phyloP scores from a whole-genome alignment of 35 echinoderm and acorn worm species.

The Ophioderma brevispina region DNA sequence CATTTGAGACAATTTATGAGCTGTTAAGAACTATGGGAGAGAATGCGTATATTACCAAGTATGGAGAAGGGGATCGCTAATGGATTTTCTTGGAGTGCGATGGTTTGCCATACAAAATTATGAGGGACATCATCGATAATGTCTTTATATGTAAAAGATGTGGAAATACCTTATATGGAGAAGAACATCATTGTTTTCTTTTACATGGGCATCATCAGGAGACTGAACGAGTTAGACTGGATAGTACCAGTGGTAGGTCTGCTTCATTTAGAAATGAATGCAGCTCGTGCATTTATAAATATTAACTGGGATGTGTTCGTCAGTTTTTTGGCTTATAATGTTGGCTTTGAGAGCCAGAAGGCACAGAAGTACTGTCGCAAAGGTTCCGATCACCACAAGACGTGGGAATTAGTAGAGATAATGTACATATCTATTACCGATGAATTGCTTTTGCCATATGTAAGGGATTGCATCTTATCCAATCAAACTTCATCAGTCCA shows the following conservation, averaged over 20 bases:
- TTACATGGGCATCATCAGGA: too few relatives aligned
- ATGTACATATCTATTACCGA: background rate
- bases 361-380: background rate
- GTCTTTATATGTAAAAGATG: background rate
- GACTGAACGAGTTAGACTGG: background rate
- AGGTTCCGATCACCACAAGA: conserved; percentile 18
- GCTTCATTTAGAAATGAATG: background rate
- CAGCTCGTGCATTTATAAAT: background rate
- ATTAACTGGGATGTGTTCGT: conserved; percentile 17
- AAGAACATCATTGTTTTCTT: background rate
- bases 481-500: background rate
- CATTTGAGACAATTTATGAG: background rate
- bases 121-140: conserved; percentile 23
- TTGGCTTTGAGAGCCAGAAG: conserved; percentile 4
- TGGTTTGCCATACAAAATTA: conserved; percentile 24
- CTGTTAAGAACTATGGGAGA: too few relatives aligned
- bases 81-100: background rate
- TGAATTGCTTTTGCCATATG: background rate
- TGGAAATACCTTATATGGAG: background rate
- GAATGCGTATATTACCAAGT: too few relatives aligned
- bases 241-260: conserved; percentile 21
- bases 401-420: background rate
- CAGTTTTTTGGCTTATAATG: background rate
- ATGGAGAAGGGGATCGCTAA: background rate
- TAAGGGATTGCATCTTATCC: background rate